phyloP scores from a whole-genome alignment of 2,888 invertebrate species.

The Cosmopolites sordidus region DNA sequence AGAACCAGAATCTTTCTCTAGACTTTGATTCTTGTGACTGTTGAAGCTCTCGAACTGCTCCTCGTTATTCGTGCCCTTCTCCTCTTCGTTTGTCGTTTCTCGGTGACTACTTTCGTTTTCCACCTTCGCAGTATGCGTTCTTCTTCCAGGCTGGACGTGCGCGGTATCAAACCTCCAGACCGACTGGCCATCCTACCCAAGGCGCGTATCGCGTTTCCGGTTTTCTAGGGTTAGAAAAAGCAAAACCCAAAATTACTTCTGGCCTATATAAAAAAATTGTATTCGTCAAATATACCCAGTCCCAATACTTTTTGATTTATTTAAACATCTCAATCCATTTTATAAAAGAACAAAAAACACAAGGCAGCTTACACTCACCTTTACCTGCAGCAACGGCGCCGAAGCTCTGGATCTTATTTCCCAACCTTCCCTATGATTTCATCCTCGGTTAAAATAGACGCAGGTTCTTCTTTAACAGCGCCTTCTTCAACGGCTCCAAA shows the following conservation, averaged over 20 bases:
- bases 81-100: slow-evolving; percentile 34
- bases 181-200: slow-evolving; percentile 70
- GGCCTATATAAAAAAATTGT: no score
- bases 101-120: slow-evolving; percentile 11
- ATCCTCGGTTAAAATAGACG: not conserved
- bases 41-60: slow-evolving; percentile 4
- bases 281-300: no score
- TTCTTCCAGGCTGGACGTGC: slow-evolving; percentile 53
- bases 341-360: no score
- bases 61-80: slow-evolving; percentile 26
- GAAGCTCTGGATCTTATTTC: slow-evolving; percentile 33
- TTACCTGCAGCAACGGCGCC: slow-evolving; percentile 29
- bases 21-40: no score
- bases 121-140: slow-evolving; percentile 37
- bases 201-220: slow-evolving; percentile 75
- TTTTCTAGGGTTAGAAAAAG: slow-evolving; percentile 57
- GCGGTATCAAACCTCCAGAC: slow-evolving; percentile 46
- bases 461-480: slow-evolving; percentile 5
- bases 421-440: slow-evolving; percentile 20
- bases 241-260: no score
- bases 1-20: no score
- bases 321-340: no score
- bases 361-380: slow-evolving; percentile 32
- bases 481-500: not conserved
- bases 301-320: no score